Evolutionary conservation across 2,888 invertebrate genomes (phyloP).

Genomic region (Elegia similella): DNA sequence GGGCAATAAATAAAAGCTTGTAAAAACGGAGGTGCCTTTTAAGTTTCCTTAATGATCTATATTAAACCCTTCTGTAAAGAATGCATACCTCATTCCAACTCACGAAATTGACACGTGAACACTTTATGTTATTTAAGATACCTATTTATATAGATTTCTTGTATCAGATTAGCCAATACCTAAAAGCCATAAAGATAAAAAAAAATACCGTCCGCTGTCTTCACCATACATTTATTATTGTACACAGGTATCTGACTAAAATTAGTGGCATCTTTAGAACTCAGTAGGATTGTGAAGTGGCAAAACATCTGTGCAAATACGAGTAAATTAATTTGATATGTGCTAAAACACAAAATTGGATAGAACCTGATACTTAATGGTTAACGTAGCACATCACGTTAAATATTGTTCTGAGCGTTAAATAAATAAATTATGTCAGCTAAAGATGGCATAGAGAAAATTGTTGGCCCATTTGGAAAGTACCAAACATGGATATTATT

Average conservation of each 20-base stretch:
- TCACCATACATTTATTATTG: neutral
- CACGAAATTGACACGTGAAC: neutral
- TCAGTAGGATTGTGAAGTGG: neutral
- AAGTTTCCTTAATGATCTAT: no score
- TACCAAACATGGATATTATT: constrained; percentile 79
- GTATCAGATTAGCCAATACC: neutral
- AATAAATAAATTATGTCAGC: constrained; percentile 13
- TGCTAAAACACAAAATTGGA: neutral
- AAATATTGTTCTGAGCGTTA: neutral
- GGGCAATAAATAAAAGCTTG: no score
- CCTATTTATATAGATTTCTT: no score
- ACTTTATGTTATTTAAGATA: neutral
- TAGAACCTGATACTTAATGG: neutral
- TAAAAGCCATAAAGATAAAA: neutral
- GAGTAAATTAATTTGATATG: neutral
- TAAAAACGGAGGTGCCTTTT: no score
- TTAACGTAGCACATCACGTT: no score
- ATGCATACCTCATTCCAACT: neutral
- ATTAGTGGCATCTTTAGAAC: neutral
- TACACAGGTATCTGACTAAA: neutral
- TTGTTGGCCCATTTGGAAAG: constrained; percentile 78
- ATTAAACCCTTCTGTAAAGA: no score
- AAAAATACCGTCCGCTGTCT: neutral
- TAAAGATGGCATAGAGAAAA: constrained; percentile 58
- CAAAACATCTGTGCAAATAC: neutral